A percentile compares a stretch with the other conserved stretches of the same genome.
Evolutionary conservation across 2,888 invertebrate genomes (phyloP).

Genomic region (Euplagia quadripunctaria): DNA sequence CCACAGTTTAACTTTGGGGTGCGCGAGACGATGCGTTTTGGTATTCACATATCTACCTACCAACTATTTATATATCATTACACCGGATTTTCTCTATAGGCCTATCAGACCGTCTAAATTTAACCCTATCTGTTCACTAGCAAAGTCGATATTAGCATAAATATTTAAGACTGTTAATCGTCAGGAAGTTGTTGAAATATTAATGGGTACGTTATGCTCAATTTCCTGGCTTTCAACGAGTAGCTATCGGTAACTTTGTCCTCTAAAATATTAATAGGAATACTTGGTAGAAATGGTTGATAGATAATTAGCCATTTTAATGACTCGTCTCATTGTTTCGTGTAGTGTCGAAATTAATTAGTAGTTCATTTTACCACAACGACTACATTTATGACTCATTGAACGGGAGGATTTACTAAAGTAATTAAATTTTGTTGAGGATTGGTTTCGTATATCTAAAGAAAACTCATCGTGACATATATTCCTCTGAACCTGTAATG

Average conservation of each 20-base stretch:
- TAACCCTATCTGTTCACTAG: constrained; percentile 44
- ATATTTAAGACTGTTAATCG: constrained; percentile 67
- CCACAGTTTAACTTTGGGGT: constrained; percentile 78
- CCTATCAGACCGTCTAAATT: constrained; percentile 39
- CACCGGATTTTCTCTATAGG: constrained; percentile 59
- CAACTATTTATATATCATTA: constrained; percentile 57
- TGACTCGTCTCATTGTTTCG: constrained; percentile 42
- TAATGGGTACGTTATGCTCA: constrained; percentile 84
- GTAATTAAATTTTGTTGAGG: constrained; percentile 14
- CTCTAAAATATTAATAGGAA: constrained; percentile 67
- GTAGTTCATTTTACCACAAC: constrained; percentile 28
- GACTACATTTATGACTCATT: constrained; percentile 31
- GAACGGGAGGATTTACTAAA: constrained; percentile 27
- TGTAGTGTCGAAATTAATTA: constrained; percentile 38
- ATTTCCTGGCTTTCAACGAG: constrained; percentile 84
- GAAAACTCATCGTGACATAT: not conserved
- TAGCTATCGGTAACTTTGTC: constrained; percentile 79
- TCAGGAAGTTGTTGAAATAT: constrained; percentile 84
- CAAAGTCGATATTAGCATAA: constrained; percentile 50
- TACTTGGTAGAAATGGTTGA: constrained; percentile 60
- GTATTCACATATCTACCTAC: constrained; percentile 62
- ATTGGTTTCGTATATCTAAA: constrained; percentile 4
- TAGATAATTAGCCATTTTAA: constrained; percentile 55
- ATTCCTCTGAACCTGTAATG: not conserved
- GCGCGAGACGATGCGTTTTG: constrained; percentile 73